A percentile compares a stretch with the other conserved stretches of the same genome.
phyloP scores from a whole-genome alignment of 2,113 vertebrate genomes.

The Plotosus lineatus region DNA sequence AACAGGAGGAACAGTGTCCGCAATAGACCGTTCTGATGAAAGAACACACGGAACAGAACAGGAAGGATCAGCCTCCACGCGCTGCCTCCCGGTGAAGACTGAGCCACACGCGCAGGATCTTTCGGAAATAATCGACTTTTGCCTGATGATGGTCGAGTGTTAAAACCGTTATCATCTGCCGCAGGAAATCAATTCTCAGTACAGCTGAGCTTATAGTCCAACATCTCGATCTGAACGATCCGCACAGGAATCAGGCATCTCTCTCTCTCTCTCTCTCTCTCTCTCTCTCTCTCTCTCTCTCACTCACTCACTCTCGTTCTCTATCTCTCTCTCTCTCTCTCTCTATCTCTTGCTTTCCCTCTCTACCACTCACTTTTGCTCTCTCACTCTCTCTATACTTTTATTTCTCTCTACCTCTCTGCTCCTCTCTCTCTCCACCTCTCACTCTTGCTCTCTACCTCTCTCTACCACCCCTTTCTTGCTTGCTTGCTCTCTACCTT shows the following conservation, averaged over 20 bases:
- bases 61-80: slow-evolving; percentile 22
- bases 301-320: slow-evolving; percentile 22
- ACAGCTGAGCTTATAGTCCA: slow-evolving; percentile 4
- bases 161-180: slow-evolving; percentile 50
- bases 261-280: background rate
- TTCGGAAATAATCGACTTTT: slow-evolving; percentile 58
- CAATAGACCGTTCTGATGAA: slow-evolving; percentile 44
- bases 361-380: background rate
- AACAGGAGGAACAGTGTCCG: slow-evolving; percentile 20
- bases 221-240: slow-evolving; percentile 1
- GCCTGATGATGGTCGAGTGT: slow-evolving; percentile 48
- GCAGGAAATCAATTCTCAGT: slow-evolving; percentile 42
- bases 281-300: slow-evolving; percentile 19
- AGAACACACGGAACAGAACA: slow-evolving; percentile 24
- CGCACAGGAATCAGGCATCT: background rate
- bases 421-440: background rate
- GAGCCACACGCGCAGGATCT: too few species aligned
- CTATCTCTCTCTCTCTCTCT: background rate
- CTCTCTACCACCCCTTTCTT: too few species aligned
- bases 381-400: too few species aligned
- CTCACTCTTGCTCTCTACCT: background rate
- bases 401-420: slow-evolving; percentile 18
- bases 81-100: slow-evolving; percentile 9
- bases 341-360: too few species aligned
- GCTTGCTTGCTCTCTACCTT: too few species aligned